A percentile compares a stretch with the other conserved stretches of the same genome.
These are phyloP conservation scores for Ladona fulva DNA, from an alignment of 1,140 invertebrate genomes.

Conservation along the genomic window DNA sequence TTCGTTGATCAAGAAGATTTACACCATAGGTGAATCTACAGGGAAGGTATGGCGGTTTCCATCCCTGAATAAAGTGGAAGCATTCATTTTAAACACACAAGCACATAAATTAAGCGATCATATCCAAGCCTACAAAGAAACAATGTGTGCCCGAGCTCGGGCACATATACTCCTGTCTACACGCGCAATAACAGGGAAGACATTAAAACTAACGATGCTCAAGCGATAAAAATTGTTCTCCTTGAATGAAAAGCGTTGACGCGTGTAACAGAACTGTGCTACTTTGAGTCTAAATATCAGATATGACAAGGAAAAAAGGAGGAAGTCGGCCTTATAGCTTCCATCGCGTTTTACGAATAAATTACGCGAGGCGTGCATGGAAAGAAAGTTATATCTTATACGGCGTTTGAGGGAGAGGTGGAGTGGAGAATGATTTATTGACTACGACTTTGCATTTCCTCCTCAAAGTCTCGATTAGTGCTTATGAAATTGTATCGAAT, in stretches of 20 bases:
- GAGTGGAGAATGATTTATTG: background rate
- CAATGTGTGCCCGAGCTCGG: no score
- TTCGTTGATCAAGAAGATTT: no score
- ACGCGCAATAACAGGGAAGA: no score
- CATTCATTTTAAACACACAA: no score
- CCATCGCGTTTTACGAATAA: background rate
- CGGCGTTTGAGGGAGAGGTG: background rate
- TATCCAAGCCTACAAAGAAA: no score
- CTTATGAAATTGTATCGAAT: background rate
- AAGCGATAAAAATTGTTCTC: no score
- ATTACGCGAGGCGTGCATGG: background rate
- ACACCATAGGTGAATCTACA: no score
- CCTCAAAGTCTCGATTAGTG: background rate
- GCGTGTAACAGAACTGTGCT: background rate
- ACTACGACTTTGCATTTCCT: background rate
- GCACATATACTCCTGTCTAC: no score
- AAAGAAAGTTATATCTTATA: background rate
- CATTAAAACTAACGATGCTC: no score
- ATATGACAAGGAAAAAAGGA: slow-evolving; percentile 10
- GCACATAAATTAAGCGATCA: no score
- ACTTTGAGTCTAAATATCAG: slow-evolving; percentile 10
- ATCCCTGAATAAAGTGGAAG: no score
- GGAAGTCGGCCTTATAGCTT: background rate
- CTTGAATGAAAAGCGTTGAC: background rate
- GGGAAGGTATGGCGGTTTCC: no score